Conservation (phyloP, 2,113 vertebrate species). For the Polypterus senegalus region DNA sequence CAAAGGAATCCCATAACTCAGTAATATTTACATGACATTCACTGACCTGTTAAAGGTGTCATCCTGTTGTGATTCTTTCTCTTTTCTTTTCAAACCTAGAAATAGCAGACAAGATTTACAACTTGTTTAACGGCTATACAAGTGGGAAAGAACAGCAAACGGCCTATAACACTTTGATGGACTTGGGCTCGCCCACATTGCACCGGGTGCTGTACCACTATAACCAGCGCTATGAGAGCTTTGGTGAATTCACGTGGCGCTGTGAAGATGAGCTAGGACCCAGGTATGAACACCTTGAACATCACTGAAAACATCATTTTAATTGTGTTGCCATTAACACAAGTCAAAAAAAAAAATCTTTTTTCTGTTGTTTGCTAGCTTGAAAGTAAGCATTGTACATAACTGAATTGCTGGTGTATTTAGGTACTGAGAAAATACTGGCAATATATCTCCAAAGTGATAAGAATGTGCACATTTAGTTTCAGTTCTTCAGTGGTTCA, state of each 20-base stretch:
- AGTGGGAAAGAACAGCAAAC: slow-evolving; percentile 96
- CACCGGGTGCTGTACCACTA: slow-evolving; percentile 93
- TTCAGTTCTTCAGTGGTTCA: no score
- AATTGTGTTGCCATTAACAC: no score
- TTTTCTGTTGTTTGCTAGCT: no score
- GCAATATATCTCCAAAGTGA: no score
- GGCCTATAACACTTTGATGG: slow-evolving; percentile 91
- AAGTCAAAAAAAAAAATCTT: no score
- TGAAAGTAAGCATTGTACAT: no score
- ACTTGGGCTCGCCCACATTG: slow-evolving; percentile 80
- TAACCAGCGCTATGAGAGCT: slow-evolving; percentile 94
- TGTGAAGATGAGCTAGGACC: slow-evolving; percentile 94
- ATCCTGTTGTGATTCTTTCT: background rate
- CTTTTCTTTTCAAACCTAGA: slow-evolving; percentile 42
- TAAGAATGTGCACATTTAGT: no score
- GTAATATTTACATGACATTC: background rate
- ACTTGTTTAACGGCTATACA: slow-evolving; percentile 94
- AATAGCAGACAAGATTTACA: slow-evolving; percentile 96
- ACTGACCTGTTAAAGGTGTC: background rate
- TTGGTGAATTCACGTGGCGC: slow-evolving; percentile 95
- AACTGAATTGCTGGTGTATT: no score
- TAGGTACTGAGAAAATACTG: no score
- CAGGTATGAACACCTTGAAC: slow-evolving; percentile 50
- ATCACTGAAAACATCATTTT: no score
- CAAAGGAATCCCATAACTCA: background rate